A percentile compares a stretch with the other conserved stretches of the same genome.
These are phyloP conservation scores for Pachypeltis micranthus DNA, from an alignment of 1,140 invertebrate genomes.

Conservation along the genomic window DNA sequence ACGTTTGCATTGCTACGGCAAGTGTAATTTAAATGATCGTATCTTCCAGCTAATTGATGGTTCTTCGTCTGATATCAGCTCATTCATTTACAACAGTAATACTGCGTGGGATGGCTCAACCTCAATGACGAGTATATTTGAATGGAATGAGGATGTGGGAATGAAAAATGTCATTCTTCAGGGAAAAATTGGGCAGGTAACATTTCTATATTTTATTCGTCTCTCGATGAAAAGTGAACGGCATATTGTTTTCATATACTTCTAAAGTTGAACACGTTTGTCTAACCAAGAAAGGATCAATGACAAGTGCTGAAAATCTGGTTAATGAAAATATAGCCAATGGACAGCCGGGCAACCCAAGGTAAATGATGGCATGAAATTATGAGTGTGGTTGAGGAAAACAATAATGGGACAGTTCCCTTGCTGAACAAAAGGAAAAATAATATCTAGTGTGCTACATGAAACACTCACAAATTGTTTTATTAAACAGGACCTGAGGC, in stretches of 20 bases:
- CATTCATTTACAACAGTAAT: not conserved
- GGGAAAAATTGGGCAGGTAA: constrained; percentile 32
- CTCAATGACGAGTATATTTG: constrained; percentile 38
- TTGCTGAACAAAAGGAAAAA: too few relatives aligned
- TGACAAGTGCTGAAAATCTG: too few relatives aligned
- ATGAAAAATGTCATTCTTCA: constrained; percentile 41
- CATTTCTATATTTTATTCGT: not conserved
- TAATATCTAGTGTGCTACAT: too few relatives aligned
- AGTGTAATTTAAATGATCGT: not conserved
- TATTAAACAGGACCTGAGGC: too few relatives aligned
- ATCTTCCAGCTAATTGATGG: not conserved
- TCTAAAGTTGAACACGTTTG: too few relatives aligned
- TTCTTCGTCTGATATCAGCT: not conserved
- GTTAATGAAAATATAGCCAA: too few relatives aligned
- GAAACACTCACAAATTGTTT: too few relatives aligned
- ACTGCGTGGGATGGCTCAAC: constrained; percentile 14
- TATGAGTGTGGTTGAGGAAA: too few relatives aligned
- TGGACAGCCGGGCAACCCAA: too few relatives aligned
- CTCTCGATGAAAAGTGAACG: not conserved
- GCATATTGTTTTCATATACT: constrained; percentile 11
- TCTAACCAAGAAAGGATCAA: too few relatives aligned
- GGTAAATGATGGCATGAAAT: too few relatives aligned
- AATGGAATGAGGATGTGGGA: constrained; percentile 37
- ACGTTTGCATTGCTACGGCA: not conserved
- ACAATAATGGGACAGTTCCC: too few relatives aligned